Conservation (phyloP, 2,113 vertebrate species). For the Hepsetus odoe region DNA sequence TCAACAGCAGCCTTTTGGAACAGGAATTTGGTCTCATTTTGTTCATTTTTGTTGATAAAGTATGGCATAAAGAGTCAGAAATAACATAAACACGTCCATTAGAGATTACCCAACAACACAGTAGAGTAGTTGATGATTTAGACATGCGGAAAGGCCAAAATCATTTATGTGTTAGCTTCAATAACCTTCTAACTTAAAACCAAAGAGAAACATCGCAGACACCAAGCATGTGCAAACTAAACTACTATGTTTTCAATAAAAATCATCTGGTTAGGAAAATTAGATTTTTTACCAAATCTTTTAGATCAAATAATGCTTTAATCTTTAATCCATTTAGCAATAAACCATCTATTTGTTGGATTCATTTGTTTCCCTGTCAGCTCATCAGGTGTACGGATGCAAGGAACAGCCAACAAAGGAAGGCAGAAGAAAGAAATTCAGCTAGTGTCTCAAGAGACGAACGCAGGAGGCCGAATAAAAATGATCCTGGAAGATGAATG, state of each 20-base stretch:
- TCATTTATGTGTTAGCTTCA: too few species aligned
- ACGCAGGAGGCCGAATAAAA: not conserved
- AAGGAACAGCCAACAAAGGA: not conserved
- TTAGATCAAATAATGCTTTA: too few species aligned
- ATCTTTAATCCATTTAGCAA: not conserved
- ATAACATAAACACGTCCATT: not conserved
- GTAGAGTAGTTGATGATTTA: too few species aligned
- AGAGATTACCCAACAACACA: too few species aligned
- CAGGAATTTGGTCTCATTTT: not conserved
- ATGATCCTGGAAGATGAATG: constrained; percentile 19
- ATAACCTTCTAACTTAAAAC: too few species aligned
- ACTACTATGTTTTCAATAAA: too few species aligned
- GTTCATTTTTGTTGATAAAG: too few species aligned
- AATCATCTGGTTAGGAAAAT: too few species aligned
- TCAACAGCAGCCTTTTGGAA: not conserved
- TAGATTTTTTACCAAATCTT: too few species aligned
- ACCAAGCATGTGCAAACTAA: too few species aligned
- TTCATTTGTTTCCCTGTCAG: not conserved
- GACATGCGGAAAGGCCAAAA: too few species aligned
- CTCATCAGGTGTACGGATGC: not conserved
- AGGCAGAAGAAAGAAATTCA: not conserved
- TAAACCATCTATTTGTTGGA: not conserved
- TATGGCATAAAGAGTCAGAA: not conserved
- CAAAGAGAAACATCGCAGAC: too few species aligned
- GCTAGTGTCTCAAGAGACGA: not conserved